Percentiles rank a stretch among this genome's conserved stretches.
These are phyloP conservation scores for Nephrotoma guestfalica DNA, from an alignment of 2,888 invertebrate species.

Conservation along the genomic window DNA sequence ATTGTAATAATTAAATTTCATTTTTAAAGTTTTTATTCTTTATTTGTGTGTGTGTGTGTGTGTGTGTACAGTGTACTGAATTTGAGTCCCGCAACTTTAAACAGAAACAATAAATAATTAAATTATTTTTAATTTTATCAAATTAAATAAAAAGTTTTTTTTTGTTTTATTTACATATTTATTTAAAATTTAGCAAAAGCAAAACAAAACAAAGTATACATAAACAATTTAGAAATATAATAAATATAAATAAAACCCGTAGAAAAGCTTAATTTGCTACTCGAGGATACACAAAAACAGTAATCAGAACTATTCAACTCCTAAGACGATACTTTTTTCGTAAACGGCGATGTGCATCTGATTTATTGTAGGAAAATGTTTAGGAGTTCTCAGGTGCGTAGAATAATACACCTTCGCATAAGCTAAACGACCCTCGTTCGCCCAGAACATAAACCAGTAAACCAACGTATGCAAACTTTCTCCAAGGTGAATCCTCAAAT, in stretches of 20 bases:
- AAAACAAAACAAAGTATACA: background rate
- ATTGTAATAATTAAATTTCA: background rate
- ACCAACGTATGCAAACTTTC: no score
- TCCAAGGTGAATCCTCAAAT: no score
- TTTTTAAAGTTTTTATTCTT: background rate
- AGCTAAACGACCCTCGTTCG: no score
- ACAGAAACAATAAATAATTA: background rate
- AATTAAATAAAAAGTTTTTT: background rate
- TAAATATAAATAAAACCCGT: background rate
- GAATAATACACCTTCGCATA: no score
- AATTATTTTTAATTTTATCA: background rate
- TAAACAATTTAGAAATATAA: background rate
- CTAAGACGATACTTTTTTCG: no score
- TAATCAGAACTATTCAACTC: no score
- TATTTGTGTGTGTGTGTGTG: background rate
- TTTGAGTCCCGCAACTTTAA: background rate
- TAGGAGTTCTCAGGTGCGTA: no score
- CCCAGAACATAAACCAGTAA: no score
- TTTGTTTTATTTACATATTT: background rate
- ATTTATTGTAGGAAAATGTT: no score
- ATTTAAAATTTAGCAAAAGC: background rate
- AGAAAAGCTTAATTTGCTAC: background rate
- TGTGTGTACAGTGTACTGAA: no score
- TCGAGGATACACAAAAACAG: background rate
- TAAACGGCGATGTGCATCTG: no score